Conservation (phyloP, 2,113 vertebrate genomes). For the Equus przewalskii region DNA sequence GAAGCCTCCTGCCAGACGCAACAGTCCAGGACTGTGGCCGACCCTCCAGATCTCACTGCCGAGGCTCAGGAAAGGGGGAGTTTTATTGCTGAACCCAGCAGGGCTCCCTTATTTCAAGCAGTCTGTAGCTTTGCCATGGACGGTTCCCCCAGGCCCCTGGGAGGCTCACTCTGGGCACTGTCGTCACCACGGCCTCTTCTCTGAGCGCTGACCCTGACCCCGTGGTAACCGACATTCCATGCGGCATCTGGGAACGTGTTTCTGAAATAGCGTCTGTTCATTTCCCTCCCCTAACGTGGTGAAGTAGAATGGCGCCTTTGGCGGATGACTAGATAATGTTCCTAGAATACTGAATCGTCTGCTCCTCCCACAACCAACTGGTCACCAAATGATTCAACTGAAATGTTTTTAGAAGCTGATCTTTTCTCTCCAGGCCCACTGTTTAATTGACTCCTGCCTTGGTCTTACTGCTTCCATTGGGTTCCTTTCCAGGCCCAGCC, state of each 20-base stretch:
- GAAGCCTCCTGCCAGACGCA: background rate
- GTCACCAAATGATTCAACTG: background rate
- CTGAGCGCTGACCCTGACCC: background rate
- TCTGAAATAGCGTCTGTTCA: background rate
- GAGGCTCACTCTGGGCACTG: background rate
- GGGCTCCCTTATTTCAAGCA: background rate
- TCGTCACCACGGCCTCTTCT: background rate
- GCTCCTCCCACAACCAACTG: background rate
- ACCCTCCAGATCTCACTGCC: no score
- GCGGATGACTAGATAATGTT: background rate
- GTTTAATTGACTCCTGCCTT: background rate
- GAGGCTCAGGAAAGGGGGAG: background rate
- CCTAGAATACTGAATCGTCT: background rate
- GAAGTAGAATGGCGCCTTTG: background rate
- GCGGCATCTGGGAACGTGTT: background rate
- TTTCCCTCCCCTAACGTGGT: background rate
- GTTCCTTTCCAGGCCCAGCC: background rate
- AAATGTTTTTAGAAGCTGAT: slow-evolving; percentile 18
- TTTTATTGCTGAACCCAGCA: background rate
- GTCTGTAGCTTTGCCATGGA: background rate
- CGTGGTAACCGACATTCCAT: background rate
- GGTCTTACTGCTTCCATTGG: background rate
- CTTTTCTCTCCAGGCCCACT: background rate
- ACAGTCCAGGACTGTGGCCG: background rate
- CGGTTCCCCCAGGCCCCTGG: background rate